These are phyloP conservation scores for Bostrychus sinensis DNA, from an alignment of 2,113 vertebrate genomes.

Conservation along the genomic window DNA sequence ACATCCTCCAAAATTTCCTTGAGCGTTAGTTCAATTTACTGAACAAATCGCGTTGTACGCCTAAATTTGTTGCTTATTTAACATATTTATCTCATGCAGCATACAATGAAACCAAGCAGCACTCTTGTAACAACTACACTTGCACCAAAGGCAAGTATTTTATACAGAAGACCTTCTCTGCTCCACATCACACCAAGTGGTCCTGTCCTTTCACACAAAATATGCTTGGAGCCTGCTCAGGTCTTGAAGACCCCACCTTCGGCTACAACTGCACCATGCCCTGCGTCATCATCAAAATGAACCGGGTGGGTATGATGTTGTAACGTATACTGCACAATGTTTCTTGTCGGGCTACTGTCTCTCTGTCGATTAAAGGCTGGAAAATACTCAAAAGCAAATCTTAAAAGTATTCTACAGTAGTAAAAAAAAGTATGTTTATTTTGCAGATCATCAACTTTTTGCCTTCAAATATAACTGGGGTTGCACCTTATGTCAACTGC, in stretches of 20 bases:
- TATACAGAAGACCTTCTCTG: constrained; percentile 78
- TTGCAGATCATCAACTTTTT: constrained; percentile 86
- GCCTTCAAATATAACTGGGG: constrained; percentile 71
- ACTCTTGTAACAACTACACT: constrained; percentile 62
- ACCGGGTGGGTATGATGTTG: constrained; percentile 87
- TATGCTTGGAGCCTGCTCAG: constrained; percentile 86
- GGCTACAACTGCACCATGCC: constrained; percentile 86
- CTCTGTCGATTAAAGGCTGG: too few relatives aligned
- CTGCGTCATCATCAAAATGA: constrained; percentile 92
- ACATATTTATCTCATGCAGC: constrained; percentile 62
- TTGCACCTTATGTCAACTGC: constrained; percentile 82
- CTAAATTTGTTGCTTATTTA: neutral
- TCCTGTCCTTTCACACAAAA: constrained; percentile 85
- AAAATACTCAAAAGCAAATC: neutral
- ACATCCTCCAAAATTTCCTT: constrained; percentile 79
- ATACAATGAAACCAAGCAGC: constrained; percentile 83
- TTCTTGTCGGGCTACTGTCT: too few relatives aligned
- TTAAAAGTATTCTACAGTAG: too few relatives aligned
- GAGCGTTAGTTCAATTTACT: constrained; percentile 71
- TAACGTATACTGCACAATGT: too few relatives aligned
- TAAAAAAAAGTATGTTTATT: constrained; percentile 7
- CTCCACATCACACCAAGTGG: constrained; percentile 82
- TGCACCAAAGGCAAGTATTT: constrained; percentile 81
- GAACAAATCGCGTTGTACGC: too few relatives aligned
- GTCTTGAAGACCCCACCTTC: constrained; percentile 80